Evolutionary conservation across 2,888 invertebrate genomes (phyloP).

Genomic region (Ochropleura plecta): DNA sequence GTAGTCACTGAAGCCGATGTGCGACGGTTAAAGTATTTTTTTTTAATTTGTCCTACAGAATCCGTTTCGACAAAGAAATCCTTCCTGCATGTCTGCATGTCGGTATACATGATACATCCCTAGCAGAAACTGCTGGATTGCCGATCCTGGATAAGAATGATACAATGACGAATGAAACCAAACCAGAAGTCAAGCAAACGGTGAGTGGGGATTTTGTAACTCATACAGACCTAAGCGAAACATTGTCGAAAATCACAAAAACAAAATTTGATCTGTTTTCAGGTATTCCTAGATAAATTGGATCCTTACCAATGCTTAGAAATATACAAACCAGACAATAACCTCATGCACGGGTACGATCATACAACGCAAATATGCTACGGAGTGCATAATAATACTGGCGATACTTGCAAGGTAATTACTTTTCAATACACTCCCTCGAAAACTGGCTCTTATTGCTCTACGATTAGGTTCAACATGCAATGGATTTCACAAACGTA

Average conservation of each 20-base stretch:
- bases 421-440: too few relatives aligned
- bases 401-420: conserved; percentile 53
- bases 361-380: conserved; percentile 46
- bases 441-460: too few relatives aligned
- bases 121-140: conserved; percentile 40
- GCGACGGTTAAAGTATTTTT: not conserved
- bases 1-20: not conserved
- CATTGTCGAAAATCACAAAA: not conserved
- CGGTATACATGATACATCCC: conserved; percentile 27
- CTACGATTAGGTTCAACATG: too few relatives aligned
- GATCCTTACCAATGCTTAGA: conserved; percentile 24
- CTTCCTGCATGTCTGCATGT: conserved; percentile 47
- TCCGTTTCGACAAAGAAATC: conserved; percentile 29
- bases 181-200: conserved; percentile 1
- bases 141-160: not conserved
- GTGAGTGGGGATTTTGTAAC: conserved; percentile 12
- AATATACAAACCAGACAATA: conserved; percentile 29
- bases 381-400: conserved; percentile 5
- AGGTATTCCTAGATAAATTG: conserved; percentile 31
- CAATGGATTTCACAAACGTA: too few relatives aligned
- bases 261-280: not conserved
- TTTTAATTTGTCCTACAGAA: conserved; percentile 25
- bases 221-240: not conserved
- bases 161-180: not conserved
- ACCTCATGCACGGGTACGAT: conserved; percentile 44